A percentile compares a stretch with the other conserved stretches of the same genome.
phyloP scores from a whole-genome alignment of 2,113 vertebrate species.

The Podarcis muralis region DNA sequence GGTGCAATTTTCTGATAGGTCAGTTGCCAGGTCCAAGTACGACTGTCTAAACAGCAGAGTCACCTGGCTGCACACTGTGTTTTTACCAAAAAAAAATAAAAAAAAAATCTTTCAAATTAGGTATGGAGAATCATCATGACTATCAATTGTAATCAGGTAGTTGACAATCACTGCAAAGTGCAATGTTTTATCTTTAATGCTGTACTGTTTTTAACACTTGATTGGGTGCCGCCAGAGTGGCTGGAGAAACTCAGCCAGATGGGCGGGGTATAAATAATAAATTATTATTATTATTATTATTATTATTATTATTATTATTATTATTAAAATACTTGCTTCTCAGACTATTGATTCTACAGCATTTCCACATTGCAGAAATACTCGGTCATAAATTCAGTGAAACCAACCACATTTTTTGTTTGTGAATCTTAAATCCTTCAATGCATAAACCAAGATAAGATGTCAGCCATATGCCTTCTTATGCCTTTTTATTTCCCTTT shows the following conservation, averaged over 20 bases:
- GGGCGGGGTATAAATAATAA: too few relatives aligned
- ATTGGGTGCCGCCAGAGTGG: too few relatives aligned
- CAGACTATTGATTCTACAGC: conserved; percentile 75
- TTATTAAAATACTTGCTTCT: conserved; percentile 75
- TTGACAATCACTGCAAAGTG: conserved; percentile 63
- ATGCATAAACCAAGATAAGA: conserved; percentile 71
- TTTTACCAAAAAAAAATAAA: conserved; percentile 7
- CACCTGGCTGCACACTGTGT: not conserved
- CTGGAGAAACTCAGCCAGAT: too few relatives aligned
- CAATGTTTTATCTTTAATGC: conserved; percentile 73
- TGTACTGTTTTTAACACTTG: too few relatives aligned
- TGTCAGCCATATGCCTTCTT: conserved; percentile 61
- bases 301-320: too few relatives aligned
- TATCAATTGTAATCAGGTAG: conserved; percentile 23
- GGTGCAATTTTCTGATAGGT: not conserved
- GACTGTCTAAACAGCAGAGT: conserved; percentile 17
- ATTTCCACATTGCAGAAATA: conserved; percentile 69
- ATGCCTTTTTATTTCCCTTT: not conserved
- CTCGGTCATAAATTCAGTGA: conserved; percentile 83
- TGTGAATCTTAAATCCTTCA: conserved; percentile 80
- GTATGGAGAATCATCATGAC: conserved; percentile 20
- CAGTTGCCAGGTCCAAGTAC: not conserved
- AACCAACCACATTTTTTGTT: conserved; percentile 76
- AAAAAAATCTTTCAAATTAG: not conserved
- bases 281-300: too few relatives aligned